Conservation (phyloP, 2,113 vertebrate species). For the Nothobranchius furzeri region DNA sequence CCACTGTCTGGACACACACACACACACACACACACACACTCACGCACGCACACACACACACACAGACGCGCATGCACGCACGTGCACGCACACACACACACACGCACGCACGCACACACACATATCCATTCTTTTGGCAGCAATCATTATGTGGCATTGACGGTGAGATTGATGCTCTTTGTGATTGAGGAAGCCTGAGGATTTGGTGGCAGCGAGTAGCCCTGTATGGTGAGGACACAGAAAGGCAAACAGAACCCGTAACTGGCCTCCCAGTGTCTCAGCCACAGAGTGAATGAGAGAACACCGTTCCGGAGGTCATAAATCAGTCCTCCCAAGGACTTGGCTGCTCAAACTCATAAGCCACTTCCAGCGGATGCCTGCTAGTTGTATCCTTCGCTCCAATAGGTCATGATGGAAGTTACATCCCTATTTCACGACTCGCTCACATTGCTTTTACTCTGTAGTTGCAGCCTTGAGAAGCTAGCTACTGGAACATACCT, state of each 20-base stretch:
- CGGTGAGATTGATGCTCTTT: constrained; percentile 66
- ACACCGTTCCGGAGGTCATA: constrained; percentile 59
- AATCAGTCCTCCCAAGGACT: constrained; percentile 59
- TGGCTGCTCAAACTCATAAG: constrained; percentile 32
- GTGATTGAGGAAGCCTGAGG: constrained; percentile 67
- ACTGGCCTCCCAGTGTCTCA: constrained; percentile 58
- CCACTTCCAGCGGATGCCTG: constrained; percentile 54
- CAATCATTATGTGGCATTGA: constrained; percentile 72
- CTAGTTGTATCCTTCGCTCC: constrained; percentile 47
- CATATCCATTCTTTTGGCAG: constrained; percentile 60
- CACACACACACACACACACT: constrained; percentile 62
- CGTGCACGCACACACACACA: constrained; percentile 59
- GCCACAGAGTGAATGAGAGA: constrained; percentile 45
- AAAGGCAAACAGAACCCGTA: constrained; percentile 68
- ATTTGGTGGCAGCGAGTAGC: constrained; percentile 67
- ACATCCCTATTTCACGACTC: constrained; percentile 23
- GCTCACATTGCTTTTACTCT: constrained; percentile 23
- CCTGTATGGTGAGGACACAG: constrained; percentile 48
- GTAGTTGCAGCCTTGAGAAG: constrained; percentile 13
- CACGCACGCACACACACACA: constrained; percentile 58
- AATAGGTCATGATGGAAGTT: constrained; percentile 44
- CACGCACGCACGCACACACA: constrained; percentile 60
- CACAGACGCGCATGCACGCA: constrained; percentile 58
- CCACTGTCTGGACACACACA: constrained; percentile 56
- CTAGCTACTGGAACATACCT: background rate